These are phyloP conservation scores for Lochmaea capreae DNA, from an alignment of 2,888 invertebrate species.

Conservation along the genomic window DNA sequence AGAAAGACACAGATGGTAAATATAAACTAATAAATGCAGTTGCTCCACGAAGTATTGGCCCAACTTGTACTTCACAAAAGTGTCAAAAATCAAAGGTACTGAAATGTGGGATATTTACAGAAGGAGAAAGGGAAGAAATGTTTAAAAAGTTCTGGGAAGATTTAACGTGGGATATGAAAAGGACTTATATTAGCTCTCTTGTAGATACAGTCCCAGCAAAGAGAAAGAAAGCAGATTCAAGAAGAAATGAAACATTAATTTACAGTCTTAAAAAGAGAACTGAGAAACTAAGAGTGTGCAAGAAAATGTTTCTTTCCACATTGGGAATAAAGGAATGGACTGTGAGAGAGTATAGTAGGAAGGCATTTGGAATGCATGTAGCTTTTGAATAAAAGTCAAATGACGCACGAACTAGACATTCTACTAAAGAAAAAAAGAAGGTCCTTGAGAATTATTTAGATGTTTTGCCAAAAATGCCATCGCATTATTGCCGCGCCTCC, in stretches of 20 bases:
- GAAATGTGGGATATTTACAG: conserved; percentile 15
- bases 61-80: conserved; percentile 14
- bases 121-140: conserved; percentile 23
- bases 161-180: conserved; percentile 29
- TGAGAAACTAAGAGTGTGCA: conserved; percentile 21
- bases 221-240: conserved; percentile 29
- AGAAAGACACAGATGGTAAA: conserved; percentile 15
- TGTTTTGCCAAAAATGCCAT: conserved; percentile 28
- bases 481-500: conserved; percentile 29
- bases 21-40: conserved; percentile 15
- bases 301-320: conserved; percentile 28
- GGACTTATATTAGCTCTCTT: conserved; percentile 24
- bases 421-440: conserved; percentile 11
- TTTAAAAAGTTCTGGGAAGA: conserved; percentile 29
- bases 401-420: conserved; percentile 18
- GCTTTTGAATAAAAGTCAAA: neutral
- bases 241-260: conserved; percentile 30
- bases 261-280: conserved; percentile 21
- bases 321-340: conserved; percentile 25
- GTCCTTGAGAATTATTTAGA: conserved; percentile 14
- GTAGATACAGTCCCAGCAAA: conserved; percentile 22
- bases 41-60: conserved; percentile 15
- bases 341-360: conserved; percentile 18
- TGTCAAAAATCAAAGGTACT: conserved; percentile 17
- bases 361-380: conserved; percentile 26